Evolutionary conservation across 37 sponge, comb jelly and placozoan genomes (phyloP), one percentile per base, ranked within the genome.

Genomic region (Halisarca cf. caerulea): DNA sequence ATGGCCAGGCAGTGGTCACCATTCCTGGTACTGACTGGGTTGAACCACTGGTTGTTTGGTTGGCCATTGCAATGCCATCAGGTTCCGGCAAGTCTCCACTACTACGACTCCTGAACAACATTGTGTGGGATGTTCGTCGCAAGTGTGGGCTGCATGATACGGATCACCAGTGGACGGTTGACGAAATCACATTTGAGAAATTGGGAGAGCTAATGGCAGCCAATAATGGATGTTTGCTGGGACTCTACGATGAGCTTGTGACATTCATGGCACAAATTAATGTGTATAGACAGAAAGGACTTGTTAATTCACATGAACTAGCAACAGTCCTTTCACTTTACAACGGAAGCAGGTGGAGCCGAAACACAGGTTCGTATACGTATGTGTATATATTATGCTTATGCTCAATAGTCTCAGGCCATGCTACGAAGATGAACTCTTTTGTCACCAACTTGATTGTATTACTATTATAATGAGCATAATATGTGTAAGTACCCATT

Each of bases 151-250:
- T 62, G 0, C 25, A 38, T 3, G 74, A 69, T 0, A 27, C 4
- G 5, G 72, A 75, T 15, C 58, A 80, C 0, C 74, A 84, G 0
- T 88, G 89, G 89, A 59, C 59, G 25, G 35, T 89, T 15, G 84
- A 84, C 33, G 89, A 89, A 42, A 71, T 44, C 7, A 70, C 84
- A 0, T 83, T 83, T 37, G 81, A 89, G 43, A 89, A 89, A 41
- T 82, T 89, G 85, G 89, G 89, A n/a, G 70, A 73, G 4, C n/a
- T 89, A 8, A 89, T 89, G 89, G 42, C 73, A 42, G 84, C 39
- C 3, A 89, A 89, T 61, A 33, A 51, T 41, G 18, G 69, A 54
- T 45, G 43, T 34, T 44, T 78, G 36, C 0, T 89, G 7, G 85
- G 89, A 30, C 38, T 89, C 0, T 89, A 89, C 70, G 89, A 84